phyloP scores from a whole-genome alignment of 2,888 invertebrate species.

The Cantharis rustica region DNA sequence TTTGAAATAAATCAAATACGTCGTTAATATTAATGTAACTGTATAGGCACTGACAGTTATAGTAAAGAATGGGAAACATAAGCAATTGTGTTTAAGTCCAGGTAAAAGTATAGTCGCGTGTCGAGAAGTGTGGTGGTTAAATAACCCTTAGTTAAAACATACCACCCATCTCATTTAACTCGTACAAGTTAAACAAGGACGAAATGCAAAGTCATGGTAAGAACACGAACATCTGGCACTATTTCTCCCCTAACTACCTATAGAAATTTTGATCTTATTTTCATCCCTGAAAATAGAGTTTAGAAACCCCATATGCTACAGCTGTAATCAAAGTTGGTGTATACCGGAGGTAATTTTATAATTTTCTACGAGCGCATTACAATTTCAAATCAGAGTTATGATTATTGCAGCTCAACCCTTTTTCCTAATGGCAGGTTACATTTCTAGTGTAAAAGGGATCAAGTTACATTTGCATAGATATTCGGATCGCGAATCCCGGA shows the following conservation, averaged over 20 bases:
- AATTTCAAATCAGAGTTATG: neutral
- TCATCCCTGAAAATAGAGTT: neutral
- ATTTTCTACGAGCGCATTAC: neutral
- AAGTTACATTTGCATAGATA: neutral
- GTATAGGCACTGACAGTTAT: neutral
- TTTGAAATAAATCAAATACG: neutral
- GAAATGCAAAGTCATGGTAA: neutral
- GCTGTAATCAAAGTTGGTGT: neutral
- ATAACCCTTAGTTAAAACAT: neutral
- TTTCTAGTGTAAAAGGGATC: neutral
- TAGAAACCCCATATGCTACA: neutral
- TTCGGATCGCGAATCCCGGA: neutral
- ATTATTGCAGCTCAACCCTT: neutral
- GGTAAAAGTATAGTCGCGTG: neutral
- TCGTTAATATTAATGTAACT: neutral
- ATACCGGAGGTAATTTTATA: neutral
- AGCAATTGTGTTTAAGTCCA: conserved; percentile 1
- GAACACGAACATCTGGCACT: neutral
- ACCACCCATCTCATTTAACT: neutral
- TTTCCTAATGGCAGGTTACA: neutral
- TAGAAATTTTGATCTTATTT: neutral
- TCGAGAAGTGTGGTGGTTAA: neutral
- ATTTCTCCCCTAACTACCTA: neutral
- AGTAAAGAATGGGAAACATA: neutral
- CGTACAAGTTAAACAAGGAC: neutral